phyloP scores from a whole-genome alignment of 1,140 invertebrate species.

The Magallana ariakensis region DNA sequence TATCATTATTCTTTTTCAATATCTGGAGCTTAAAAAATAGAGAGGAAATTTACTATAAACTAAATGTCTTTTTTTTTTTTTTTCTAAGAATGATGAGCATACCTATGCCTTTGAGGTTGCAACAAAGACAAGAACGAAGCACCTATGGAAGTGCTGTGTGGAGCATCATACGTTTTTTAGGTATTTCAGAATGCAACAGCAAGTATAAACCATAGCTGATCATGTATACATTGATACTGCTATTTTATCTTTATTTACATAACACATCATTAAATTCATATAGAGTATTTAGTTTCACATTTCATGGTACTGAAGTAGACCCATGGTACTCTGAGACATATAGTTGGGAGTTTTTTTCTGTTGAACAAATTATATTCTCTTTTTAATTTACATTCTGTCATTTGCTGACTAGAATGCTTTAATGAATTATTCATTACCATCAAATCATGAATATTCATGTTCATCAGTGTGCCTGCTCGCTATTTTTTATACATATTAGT shows the following conservation, averaged over 20 bases:
- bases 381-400: background rate
- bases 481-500: constrained; percentile 30
- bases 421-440: background rate
- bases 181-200: constrained; percentile 50
- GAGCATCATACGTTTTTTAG: constrained; percentile 97
- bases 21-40: background rate
- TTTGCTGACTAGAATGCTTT: background rate
- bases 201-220: too few relatives aligned
- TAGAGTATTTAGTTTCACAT: background rate
- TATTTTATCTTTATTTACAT: background rate
- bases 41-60: background rate
- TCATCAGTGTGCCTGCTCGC: background rate
- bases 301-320: too few relatives aligned
- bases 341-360: background rate
- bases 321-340: background rate
- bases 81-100: constrained; percentile 91
- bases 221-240: too few relatives aligned
- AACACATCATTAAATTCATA: background rate
- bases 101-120: constrained; percentile 85
- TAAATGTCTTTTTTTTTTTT: background rate
- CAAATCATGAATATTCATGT: background rate
- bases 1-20: too few relatives aligned
- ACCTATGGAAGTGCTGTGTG: constrained; percentile 98
- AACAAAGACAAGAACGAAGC: constrained; percentile 96
- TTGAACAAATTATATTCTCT: background rate